Percentiles rank a stretch among this genome's conserved stretches.
These are phyloP conservation scores for Alectura lathami DNA, from an alignment of 2,113 vertebrate species.

Conservation along the genomic window DNA sequence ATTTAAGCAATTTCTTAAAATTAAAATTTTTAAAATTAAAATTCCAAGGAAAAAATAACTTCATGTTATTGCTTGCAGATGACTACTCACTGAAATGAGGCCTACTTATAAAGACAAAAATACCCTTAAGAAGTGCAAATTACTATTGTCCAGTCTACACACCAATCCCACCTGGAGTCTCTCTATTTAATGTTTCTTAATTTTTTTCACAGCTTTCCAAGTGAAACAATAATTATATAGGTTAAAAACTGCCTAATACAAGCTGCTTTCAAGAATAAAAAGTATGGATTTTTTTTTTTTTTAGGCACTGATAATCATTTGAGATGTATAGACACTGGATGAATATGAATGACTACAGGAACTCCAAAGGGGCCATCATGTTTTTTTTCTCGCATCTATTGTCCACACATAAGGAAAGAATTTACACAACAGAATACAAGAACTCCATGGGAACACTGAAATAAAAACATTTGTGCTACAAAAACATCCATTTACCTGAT, in stretches of 20 bases:
- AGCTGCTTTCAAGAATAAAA: not conserved
- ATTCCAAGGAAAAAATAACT: not conserved
- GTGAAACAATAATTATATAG: not conserved
- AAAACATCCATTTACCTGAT: not conserved
- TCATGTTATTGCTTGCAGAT: not conserved
- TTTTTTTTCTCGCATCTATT: not conserved
- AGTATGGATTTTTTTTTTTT: not conserved
- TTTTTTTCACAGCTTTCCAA: not conserved
- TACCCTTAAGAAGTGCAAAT: not conserved
- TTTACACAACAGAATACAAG: not conserved
- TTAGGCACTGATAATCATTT: not conserved
- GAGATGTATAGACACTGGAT: not conserved
- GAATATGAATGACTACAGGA: not conserved
- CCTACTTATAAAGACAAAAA: not conserved
- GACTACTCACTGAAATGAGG: not conserved
- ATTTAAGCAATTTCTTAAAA: not conserved
- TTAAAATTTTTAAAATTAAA: not conserved
- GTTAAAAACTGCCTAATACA: not conserved
- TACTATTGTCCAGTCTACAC: not conserved
- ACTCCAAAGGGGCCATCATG: not conserved
- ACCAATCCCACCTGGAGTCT: not conserved
- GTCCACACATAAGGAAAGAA: conserved; percentile 13
- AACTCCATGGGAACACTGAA: not conserved
- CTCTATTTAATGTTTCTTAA: not conserved
- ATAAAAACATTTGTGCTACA: not conserved